Conservation (phyloP, 2,888 invertebrate genomes). For the Drosophila yooni region DNA sequence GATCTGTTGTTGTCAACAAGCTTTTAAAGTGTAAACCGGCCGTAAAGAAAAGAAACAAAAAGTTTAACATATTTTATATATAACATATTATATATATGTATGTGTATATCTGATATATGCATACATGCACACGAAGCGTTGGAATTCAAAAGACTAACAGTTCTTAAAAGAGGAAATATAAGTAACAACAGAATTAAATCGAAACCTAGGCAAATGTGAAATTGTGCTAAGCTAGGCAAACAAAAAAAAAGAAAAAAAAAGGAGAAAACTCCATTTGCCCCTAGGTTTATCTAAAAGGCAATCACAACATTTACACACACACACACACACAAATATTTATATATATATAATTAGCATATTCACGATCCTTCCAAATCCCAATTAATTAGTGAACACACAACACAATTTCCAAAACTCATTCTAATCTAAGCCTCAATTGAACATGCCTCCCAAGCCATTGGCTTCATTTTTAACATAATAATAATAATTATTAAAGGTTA, state of each 20-base stretch:
- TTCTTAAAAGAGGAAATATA: conserved; percentile 63
- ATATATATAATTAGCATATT: conserved; percentile 16
- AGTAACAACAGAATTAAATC: conserved; percentile 10
- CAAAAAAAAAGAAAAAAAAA: not conserved
- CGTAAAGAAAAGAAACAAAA: conserved; percentile 31
- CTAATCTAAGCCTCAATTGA: conserved; percentile 37
- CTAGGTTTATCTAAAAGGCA: conserved; percentile 17
- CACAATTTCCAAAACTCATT: conserved; percentile 28
- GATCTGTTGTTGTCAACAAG: conserved; percentile 47
- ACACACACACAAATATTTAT: not conserved
- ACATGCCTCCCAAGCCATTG: conserved; percentile 67
- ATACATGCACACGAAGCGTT: conserved; percentile 51
- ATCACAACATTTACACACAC: conserved; percentile 20
- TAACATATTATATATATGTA: conserved; percentile 54
- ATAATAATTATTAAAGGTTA: conserved; percentile 5
- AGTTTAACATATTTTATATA: conserved; percentile 77
- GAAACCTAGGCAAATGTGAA: not conserved
- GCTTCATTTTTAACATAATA: conserved; percentile 43
- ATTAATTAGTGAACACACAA: conserved; percentile 37
- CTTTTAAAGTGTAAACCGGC: conserved; percentile 69
- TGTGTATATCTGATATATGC: conserved; percentile 54
- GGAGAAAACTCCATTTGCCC: conserved; percentile 3
- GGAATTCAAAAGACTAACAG: conserved; percentile 80
- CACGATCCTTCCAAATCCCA: conserved; percentile 61
- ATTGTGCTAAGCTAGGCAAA: not conserved